Evolutionary conservation across 2,888 invertebrate species (phyloP), one percentile per base, ranked within the genome.

Genomic region (Archips crataeganus): DNA sequence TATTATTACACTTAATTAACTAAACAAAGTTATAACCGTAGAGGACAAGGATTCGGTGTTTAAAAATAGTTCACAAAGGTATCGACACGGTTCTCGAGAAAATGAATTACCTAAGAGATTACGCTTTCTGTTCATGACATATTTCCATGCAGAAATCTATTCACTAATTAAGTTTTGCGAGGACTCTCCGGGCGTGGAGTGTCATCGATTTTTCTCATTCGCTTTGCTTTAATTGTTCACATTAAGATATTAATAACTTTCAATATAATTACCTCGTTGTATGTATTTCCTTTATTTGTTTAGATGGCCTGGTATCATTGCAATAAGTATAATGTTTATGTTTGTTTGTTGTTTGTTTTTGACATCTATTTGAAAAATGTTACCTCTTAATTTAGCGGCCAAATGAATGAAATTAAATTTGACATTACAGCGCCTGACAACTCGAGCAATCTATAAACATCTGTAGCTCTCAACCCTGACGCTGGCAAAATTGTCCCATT

Each of bases 171-270:
- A 57, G 57, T 57, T 57, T n/a, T 15, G 13, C 42, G 8, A 15
- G 57, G 23, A 42, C 32, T 8, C 13, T 67, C n/a, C 49, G 45
- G 32, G 45, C 2, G n/a, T 45, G 42, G 42, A 59, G n/a, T 67
- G 45, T n/a, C 32, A 57, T 67, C n/a, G 42, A 57, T 45, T 67
- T 67, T 34, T 67, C 57, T 32, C 57, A 59, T 45, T 45, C 23
- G 57, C 45, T 54, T 54, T 54, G 51, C 51, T 54, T 54, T 23
- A 54, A 42, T 51, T 66, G 39, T 66, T 54, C 23, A 66, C 66
- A 39, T 39, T 54, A 39, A 39, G 39, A 65, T 65, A 54, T 66
- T 54, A 49, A 49, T 49, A 66, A 39, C 39, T 42, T 9, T 54
- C 36, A 36, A 2, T n/a, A 51, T 51, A 47, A 64, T 36, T 51